phyloP scores from a whole-genome alignment of 2,113 vertebrate species.

The Equus przewalskii region DNA sequence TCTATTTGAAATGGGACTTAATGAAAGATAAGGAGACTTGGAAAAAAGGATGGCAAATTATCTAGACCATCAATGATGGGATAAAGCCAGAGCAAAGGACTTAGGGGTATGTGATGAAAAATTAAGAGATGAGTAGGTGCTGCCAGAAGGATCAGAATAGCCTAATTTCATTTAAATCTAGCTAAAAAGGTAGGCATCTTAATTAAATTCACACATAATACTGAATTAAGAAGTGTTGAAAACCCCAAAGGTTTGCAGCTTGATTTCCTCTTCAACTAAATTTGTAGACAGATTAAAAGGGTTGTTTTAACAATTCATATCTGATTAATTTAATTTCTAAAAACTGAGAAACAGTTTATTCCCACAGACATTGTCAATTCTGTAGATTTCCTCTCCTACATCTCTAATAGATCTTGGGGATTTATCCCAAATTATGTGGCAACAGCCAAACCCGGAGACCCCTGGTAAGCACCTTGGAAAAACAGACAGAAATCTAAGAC shows the following conservation, averaged over 20 bases:
- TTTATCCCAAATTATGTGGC: not conserved
- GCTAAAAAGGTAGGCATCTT: not conserved
- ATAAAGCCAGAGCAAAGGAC: not conserved
- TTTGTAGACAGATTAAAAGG: not conserved
- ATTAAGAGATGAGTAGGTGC: not conserved
- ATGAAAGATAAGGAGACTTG: not conserved
- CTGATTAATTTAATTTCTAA: slow-evolving; percentile 35
- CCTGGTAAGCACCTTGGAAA: not conserved
- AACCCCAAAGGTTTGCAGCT: not conserved
- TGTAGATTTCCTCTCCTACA: not conserved
- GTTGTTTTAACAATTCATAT: not conserved
- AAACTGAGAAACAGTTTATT: not conserved
- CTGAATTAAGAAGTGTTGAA: not conserved
- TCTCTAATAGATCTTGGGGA: not conserved
- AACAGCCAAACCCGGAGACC: not conserved
- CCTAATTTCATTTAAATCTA: not conserved
- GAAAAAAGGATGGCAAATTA: not conserved
- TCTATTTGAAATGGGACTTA: not conserved
- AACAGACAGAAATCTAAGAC: not conserved
- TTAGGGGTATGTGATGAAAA: not conserved
- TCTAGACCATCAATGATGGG: not conserved
- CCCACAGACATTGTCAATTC: not conserved
- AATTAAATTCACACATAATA: slow-evolving; percentile 48
- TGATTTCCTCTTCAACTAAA: not conserved
- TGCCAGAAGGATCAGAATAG: not conserved